Conservation (phyloP, 2,113 vertebrate species). For the Toxotes jaculatrix region DNA sequence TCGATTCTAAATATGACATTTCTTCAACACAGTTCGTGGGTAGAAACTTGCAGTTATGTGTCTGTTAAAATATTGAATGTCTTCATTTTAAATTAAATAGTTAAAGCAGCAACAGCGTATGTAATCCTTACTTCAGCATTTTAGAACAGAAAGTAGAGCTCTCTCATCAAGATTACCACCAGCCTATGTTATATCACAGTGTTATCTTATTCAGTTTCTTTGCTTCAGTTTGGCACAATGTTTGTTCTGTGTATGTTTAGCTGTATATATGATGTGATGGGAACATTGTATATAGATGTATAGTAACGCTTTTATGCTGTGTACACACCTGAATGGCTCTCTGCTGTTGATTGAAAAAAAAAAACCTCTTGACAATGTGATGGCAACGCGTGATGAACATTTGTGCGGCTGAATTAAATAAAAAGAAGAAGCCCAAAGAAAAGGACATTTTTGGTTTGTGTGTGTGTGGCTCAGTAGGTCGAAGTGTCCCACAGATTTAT, state of each 20-base stretch:
- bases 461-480: background rate
- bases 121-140: constrained; percentile 2
- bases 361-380: constrained; percentile 27
- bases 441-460: background rate
- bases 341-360: constrained; percentile 39
- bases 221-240: constrained; percentile 10
- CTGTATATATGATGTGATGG: constrained; percentile 57
- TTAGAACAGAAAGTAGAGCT: background rate
- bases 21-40: constrained; percentile 7
- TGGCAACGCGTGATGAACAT: constrained; percentile 24
- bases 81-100: background rate
- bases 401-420: constrained; percentile 53
- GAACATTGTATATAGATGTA: constrained; percentile 80
- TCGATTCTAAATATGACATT: constrained; percentile 12
- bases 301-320: constrained; percentile 68
- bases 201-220: background rate
- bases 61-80: constrained; percentile 30
- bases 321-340: constrained; percentile 38
- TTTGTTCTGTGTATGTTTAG: constrained; percentile 31
- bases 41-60: background rate
- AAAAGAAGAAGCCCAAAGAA: constrained; percentile 6
- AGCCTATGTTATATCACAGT: constrained; percentile 18
- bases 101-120: background rate
- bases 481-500: background rate
- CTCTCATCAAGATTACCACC: background rate